These are phyloP conservation scores for Magallana angulata DNA, from an alignment of 1,140 invertebrate species.

Conservation along the genomic window DNA sequence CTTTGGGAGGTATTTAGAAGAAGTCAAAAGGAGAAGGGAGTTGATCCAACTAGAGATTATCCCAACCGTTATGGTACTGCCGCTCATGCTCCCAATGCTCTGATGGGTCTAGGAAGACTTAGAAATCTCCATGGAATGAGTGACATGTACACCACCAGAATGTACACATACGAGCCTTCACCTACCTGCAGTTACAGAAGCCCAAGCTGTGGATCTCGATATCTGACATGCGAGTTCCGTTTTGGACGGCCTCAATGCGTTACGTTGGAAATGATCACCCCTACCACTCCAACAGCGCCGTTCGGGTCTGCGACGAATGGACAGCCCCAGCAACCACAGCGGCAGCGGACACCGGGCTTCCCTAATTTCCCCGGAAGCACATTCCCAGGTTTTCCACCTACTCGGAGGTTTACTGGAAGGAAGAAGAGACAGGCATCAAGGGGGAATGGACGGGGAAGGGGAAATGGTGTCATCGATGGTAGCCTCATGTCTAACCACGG, in stretches of 20 bases:
- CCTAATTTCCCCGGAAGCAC: not conserved
- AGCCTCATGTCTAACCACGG: not conserved
- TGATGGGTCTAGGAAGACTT: slow-evolving; percentile 68
- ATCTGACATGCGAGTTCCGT: slow-evolving; percentile 58
- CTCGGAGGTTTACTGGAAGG: not conserved
- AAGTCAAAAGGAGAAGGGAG: slow-evolving; percentile 57
- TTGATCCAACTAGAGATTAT: slow-evolving; percentile 66
- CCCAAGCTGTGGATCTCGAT: slow-evolving; percentile 67
- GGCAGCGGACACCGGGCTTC: not conserved
- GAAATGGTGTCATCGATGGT: not conserved
- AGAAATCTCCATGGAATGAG: slow-evolving; percentile 68
- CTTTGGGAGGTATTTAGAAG: slow-evolving; percentile 63
- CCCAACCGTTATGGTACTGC: slow-evolving; percentile 56
- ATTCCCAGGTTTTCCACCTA: not conserved
- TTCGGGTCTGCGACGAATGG: not conserved
- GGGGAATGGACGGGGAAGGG: not conserved
- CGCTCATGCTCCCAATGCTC: slow-evolving; percentile 50
- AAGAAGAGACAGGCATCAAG: slow-evolving; percentile 1
- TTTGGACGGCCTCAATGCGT: slow-evolving; percentile 52
- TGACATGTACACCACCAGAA: slow-evolving; percentile 64
- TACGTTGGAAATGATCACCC: slow-evolving; percentile 46
- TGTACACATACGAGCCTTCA: slow-evolving; percentile 68
- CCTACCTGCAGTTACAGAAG: slow-evolving; percentile 61
- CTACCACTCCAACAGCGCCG: not conserved
- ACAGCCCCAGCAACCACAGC: not conserved